Conservation (phyloP, 2,113 vertebrate species). For the Tricholaema leucomelas region DNA sequence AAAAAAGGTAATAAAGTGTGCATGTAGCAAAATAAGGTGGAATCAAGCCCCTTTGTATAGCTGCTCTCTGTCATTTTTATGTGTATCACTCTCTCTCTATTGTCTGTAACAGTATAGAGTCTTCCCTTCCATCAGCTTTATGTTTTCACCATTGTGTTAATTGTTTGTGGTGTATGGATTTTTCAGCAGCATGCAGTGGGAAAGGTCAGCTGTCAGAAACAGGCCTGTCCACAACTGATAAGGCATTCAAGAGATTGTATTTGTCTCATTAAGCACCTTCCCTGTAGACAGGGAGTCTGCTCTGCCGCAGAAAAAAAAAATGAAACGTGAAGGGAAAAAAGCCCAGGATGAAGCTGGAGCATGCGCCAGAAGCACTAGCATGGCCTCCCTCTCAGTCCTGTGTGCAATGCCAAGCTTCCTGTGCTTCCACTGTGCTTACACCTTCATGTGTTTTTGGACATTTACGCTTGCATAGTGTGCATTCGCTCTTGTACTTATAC, state of each 20-base stretch:
- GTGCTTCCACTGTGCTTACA: rapidly evolving
- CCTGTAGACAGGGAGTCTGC: conserved; percentile 40
- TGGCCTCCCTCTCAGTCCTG: rapidly evolving
- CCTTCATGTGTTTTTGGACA: rapidly evolving
- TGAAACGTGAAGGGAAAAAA: background rate
- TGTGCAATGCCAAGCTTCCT: rapidly evolving
- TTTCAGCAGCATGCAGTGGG: background rate
- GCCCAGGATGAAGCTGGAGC: background rate
- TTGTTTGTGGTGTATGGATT: conserved; percentile 59
- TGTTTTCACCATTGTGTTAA: conserved; percentile 55
- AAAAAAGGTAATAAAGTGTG: background rate
- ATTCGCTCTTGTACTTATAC: background rate
- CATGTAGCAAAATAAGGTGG: background rate
- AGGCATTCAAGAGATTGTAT: conserved; percentile 63
- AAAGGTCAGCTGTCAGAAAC: conserved; percentile 75
- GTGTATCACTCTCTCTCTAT: background rate
- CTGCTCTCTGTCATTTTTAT: background rate
- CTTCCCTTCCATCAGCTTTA: background rate
- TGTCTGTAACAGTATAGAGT: background rate
- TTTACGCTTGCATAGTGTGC: rapidly evolving
- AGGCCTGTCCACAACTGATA: conserved; percentile 67
- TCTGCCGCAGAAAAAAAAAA: background rate
- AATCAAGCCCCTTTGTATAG: background rate
- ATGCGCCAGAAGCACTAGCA: background rate
- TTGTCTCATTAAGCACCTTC: conserved; percentile 63